Evolutionary conservation across 2,888 invertebrate genomes (phyloP), one percentile per base, ranked within the genome.

Genomic region (Drosophila anomalata): DNA sequence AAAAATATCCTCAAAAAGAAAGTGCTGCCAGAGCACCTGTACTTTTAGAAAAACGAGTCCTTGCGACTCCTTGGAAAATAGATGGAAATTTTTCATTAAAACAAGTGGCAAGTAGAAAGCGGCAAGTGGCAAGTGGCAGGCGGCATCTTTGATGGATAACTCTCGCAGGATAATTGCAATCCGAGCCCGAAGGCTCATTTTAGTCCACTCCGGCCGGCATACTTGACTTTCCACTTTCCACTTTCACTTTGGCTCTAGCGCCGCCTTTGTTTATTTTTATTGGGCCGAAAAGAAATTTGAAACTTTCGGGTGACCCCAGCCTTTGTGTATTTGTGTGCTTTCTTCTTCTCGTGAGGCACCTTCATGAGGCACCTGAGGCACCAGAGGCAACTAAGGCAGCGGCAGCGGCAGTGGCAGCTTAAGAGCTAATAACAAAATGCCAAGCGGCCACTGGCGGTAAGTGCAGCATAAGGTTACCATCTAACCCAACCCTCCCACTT

Each of bases 111-210:
- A 36, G 36, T n/a, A n/a, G 57, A 77, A 74, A 75, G 74, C 69
- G 75, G 36, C 39, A 57, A 53, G 41, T 3, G 31, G 31, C 31
- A 11, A 31, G 31, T 11, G 31, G 39, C 39, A 58, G 52, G 41
- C 44, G 53, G 48, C 62, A 55, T 57, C 58, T 60, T 62, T 84
- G 80, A 81, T 71, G 87, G 81, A 81, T 80, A 80, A 80, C 81
- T 76, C 73, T 67, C 73, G 54, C 42, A 22, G 72, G 66, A 87
- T 81, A 81, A 81, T 81, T 81, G 87, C 81, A 81, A 84, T 74
- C 55, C 52, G 81, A 77, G 75, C 65, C 73, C 36, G 39, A 17
- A 42, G 52, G 44, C 53, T 33, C 48, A 39, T 29, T 46, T 44
- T 11, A 42, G 36, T 36, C 33, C 22, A 39, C 56, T 31, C 17